Evolutionary conservation across 2,113 vertebrate species (phyloP).

Genomic region (Benitochromis conjunctus): DNA sequence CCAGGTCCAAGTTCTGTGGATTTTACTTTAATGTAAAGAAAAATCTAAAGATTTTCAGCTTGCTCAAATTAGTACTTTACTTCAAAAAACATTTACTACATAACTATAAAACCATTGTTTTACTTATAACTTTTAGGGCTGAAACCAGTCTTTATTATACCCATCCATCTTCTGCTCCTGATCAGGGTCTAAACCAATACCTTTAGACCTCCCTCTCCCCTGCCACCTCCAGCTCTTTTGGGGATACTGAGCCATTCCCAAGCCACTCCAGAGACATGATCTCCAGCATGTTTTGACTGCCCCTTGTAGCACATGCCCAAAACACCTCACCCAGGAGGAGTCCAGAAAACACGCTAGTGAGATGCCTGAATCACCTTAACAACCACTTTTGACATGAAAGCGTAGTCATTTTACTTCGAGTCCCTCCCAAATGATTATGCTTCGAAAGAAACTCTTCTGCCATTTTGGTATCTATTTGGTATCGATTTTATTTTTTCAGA

Average conservation of each 20-base stretch:
- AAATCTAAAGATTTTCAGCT: not conserved
- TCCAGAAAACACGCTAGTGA: not conserved
- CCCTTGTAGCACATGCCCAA: not conserved
- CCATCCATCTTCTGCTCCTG: not conserved
- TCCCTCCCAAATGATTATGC: not conserved
- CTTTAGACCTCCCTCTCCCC: not conserved
- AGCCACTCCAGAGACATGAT: not conserved
- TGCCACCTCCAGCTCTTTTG: not conserved
- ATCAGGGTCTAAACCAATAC: not conserved
- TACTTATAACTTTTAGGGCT: not conserved
- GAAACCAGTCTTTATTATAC: not conserved
- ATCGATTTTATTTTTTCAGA: not conserved
- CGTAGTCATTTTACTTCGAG: not conserved
- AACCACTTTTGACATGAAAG: not conserved
- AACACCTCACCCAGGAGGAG: not conserved
- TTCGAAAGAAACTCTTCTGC: not conserved
- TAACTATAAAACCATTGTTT: not conserved
- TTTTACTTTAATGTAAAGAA: not conserved
- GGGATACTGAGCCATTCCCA: not conserved
- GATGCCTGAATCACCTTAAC: not conserved
- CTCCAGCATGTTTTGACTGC: too few species aligned
- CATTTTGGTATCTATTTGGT: not conserved
- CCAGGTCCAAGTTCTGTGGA: not conserved
- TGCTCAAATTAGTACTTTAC: not conserved
- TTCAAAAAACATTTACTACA: not conserved